phyloP scores from a whole-genome alignment of 1,140 invertebrate species.

The Maconellicoccus hirsutus region DNA sequence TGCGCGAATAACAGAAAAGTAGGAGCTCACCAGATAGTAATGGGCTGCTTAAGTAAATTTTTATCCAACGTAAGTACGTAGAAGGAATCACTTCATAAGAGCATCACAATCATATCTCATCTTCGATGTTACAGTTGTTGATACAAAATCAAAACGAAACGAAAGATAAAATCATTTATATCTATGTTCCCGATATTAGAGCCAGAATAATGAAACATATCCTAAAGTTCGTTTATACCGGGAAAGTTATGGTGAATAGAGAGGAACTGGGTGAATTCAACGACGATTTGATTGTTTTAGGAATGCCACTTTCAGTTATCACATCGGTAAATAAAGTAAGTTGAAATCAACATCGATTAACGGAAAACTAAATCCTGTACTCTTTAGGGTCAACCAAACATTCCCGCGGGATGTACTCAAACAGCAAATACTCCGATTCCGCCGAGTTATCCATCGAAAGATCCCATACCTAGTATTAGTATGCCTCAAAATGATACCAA shows the following conservation, averaged over 20 bases:
- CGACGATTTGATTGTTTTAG: background rate
- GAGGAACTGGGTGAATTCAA: background rate
- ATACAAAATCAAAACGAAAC: background rate
- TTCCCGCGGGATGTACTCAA: too few relatives aligned
- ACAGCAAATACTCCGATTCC: too few relatives aligned
- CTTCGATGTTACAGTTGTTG: background rate
- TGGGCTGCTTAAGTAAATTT: conserved; percentile 3
- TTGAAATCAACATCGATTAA: too few relatives aligned
- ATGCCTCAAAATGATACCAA: too few relatives aligned
- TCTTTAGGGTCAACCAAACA: too few relatives aligned
- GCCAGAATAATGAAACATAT: conserved; percentile 11
- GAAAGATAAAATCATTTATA: background rate
- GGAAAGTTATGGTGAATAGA: conserved; percentile 1
- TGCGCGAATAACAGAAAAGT: background rate
- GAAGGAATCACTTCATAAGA: too few relatives aligned
- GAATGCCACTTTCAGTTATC: background rate
- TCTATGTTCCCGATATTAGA: conserved; percentile 11
- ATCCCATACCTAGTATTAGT: too few relatives aligned
- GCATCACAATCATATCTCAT: too few relatives aligned
- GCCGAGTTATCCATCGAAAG: too few relatives aligned
- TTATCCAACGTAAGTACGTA: background rate
- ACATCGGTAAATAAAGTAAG: background rate
- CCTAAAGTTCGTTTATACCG: background rate
- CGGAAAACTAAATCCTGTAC: too few relatives aligned
- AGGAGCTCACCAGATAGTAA: background rate